phyloP scores from a whole-genome alignment of 1,140 invertebrate species.

The Drosophila orosa region DNA sequence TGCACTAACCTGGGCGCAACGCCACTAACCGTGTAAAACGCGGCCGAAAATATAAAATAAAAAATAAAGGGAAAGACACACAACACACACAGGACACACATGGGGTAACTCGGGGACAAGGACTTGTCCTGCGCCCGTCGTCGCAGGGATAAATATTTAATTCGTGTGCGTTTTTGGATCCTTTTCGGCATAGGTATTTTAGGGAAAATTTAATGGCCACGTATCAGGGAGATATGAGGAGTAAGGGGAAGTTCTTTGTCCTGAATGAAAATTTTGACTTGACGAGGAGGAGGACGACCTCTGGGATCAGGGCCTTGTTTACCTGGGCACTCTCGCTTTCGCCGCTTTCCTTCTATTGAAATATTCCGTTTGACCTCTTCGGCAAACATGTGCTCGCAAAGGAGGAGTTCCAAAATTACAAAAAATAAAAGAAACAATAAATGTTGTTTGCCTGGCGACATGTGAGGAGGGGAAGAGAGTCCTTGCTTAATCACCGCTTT shows the following conservation, averaged over 20 bases:
- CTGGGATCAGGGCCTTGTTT: constrained; percentile 59
- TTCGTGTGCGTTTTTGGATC: constrained; percentile 68
- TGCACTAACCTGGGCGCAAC: constrained; percentile 69
- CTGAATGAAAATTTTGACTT: constrained; percentile 55
- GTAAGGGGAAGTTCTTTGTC: constrained; percentile 42
- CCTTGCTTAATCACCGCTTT: constrained; percentile 69
- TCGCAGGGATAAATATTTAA: constrained; percentile 78
- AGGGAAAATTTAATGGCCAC: constrained; percentile 75
- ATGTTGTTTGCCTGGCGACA: constrained; percentile 4
- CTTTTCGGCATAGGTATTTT: constrained; percentile 67
- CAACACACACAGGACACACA: background rate
- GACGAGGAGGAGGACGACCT: constrained; percentile 34
- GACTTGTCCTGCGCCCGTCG: constrained; percentile 38
- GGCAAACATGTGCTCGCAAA: constrained; percentile 42
- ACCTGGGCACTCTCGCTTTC: constrained; percentile 47
- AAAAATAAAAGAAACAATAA: constrained; percentile 24
- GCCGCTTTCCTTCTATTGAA: constrained; percentile 56
- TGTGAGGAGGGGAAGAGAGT: background rate
- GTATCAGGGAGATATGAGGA: background rate
- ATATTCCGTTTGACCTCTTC: constrained; percentile 75
- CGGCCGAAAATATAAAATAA: constrained; percentile 16
- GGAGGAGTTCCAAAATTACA: constrained; percentile 4
- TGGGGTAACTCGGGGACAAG: background rate
- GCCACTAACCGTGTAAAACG: constrained; percentile 76
- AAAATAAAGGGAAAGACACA: background rate